A percentile compares a stretch with the other conserved stretches of the same genome.
Evolutionary conservation across 2,113 vertebrate species (phyloP).

Genomic region (Myotis brandtii): DNA sequence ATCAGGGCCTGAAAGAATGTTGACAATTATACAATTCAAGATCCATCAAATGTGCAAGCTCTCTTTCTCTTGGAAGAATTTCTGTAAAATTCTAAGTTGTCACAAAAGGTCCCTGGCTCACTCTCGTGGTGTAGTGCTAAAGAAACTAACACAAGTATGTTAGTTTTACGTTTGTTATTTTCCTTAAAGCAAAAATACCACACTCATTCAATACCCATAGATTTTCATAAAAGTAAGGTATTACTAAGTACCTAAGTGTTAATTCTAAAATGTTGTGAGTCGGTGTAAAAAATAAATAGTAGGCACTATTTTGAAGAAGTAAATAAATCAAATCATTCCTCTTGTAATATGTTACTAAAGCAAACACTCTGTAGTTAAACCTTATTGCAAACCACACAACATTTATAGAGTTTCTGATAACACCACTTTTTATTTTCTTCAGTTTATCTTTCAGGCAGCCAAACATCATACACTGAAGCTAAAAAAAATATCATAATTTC

Average conservation of each 20-base stretch:
- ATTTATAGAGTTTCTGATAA: slow-evolving; percentile 17
- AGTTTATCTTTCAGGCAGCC: slow-evolving; percentile 20
- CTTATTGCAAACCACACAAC: background rate
- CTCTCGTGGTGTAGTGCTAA: accelerated
- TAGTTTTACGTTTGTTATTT: background rate
- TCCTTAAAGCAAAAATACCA: background rate
- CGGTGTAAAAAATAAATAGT: background rate
- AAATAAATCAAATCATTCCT: background rate
- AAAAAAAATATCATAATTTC: background rate
- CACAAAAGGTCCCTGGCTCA: background rate
- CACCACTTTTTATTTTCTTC: background rate
- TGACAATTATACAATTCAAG: background rate
- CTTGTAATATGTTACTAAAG: slow-evolving; percentile 11
- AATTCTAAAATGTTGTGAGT: background rate
- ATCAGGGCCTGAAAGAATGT: background rate
- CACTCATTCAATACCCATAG: background rate
- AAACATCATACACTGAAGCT: background rate
- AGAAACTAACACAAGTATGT: no score
- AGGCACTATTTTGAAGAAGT: slow-evolving; percentile 9
- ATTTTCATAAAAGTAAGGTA: background rate
- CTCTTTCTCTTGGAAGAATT: background rate
- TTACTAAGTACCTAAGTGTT: background rate
- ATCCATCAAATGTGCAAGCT: background rate
- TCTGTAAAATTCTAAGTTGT: background rate
- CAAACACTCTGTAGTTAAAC: slow-evolving; percentile 27